Evolutionary conservation across 2,888 invertebrate genomes (phyloP), one percentile per base, ranked within the genome.

Genomic region (Amphiduros pacificus): DNA sequence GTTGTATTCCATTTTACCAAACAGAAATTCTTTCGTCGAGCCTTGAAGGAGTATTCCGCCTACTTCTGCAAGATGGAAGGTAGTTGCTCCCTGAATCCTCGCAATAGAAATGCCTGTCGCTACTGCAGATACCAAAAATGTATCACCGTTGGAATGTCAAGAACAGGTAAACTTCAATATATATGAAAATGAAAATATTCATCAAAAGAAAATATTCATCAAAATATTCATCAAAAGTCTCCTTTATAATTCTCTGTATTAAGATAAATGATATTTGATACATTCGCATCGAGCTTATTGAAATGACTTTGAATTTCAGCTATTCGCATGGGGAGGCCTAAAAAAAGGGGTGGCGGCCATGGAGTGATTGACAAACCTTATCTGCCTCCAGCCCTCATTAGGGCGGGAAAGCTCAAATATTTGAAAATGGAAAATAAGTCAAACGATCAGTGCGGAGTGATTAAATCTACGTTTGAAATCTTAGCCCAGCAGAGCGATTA

Each of bases 21-120:
- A n/a, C 69, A 80, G 80, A 80, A 80, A 71, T 80, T 80, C 72
- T 80, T 78, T 69, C 73, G 80, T 27, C 74, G 80, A 26, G 78
- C 77, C 22, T 66, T 80, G 57, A 73, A 75, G 22, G 80, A 80
- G 53, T 71, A 74, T 54, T 71, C 70, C 29, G 70, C 74, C 11
- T 79, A 78, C 64, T 66, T 72, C 4, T 80, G 80, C 61, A 77
- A 76, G 59, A 71, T 66, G 5, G 71, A 67, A 31, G 70, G 71
- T 57, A 68, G 65, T 20, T 80, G 80, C 57, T 64, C 72, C 24
- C 76, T 80, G 61, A 80, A 77, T 62, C 79, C 79, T 11, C 72
- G 78, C 28, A 80, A 74, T 66, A 69, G 79, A 36, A 80, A 80
- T 67, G 75, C 73, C 65, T 80, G 80, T 58, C 72, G 79, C 36